Conservation (phyloP, 2,888 invertebrate species). For the Xanthorhoe designata region DNA sequence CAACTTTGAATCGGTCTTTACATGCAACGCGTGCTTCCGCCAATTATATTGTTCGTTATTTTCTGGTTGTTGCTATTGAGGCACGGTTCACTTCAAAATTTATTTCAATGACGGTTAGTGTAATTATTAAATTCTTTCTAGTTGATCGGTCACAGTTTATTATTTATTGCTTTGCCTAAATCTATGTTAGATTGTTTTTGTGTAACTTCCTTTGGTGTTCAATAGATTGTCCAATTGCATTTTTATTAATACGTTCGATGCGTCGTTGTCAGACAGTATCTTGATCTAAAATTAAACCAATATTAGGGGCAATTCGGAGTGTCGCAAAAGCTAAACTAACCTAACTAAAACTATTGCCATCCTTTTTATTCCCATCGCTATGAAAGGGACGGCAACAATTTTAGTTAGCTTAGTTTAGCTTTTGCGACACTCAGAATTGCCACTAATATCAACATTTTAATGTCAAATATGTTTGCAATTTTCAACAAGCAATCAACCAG, state of each 20-base stretch:
- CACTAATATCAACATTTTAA: conserved; percentile 29
- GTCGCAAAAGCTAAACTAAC: too few species aligned
- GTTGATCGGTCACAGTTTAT: conserved; percentile 26
- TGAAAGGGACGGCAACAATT: too few species aligned
- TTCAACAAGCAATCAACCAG: conserved; percentile 52
- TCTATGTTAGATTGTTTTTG: conserved; percentile 4
- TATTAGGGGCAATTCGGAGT: too few species aligned
- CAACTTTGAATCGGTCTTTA: conserved; percentile 50
- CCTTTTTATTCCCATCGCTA: too few species aligned
- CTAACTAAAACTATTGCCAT: too few species aligned
- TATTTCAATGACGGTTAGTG: conserved; percentile 40
- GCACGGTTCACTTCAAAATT: conserved; percentile 44
- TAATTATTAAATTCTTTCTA: conserved; percentile 35
- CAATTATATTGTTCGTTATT: conserved; percentile 51
- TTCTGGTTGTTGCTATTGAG: conserved; percentile 40
- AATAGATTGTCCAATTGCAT: background rate
- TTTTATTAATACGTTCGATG: background rate
- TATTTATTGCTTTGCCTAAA: conserved; percentile 25
- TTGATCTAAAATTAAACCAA: background rate
- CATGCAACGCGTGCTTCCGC: conserved; percentile 60
- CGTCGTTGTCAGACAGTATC: background rate
- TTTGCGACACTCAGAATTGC: too few species aligned
- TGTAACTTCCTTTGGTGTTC: conserved; percentile 8
- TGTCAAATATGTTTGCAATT: conserved; percentile 29
- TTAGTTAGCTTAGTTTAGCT: background rate